phyloP scores from a whole-genome alignment of 2,888 invertebrate genomes.

The Coronaproctus castanopsis region DNA sequence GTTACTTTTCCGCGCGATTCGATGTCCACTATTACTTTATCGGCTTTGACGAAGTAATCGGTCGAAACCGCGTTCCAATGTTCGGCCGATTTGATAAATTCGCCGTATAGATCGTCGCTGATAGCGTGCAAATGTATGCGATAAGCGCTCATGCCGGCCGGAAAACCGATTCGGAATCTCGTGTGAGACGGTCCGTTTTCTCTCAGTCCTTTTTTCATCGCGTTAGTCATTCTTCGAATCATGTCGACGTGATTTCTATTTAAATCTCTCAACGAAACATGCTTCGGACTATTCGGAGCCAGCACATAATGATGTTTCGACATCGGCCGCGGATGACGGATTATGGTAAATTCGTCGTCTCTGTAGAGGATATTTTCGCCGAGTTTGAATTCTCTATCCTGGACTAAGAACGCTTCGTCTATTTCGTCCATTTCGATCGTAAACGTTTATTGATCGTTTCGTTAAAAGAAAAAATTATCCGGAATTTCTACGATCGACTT shows the following conservation, averaged over 20 bases:
- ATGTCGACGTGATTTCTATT: background rate
- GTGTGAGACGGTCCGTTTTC: background rate
- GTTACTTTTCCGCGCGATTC: background rate
- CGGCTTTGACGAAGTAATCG: background rate
- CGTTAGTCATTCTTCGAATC: background rate
- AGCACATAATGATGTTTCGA: background rate
- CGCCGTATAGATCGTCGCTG: background rate
- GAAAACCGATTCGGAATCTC: background rate
- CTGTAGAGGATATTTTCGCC: background rate
- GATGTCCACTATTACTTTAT: background rate
- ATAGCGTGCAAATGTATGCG: background rate
- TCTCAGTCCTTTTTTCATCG: background rate
- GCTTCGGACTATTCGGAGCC: background rate
- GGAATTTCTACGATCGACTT: no score
- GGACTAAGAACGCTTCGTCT: background rate
- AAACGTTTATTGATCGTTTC: no score
- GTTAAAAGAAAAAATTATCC: no score
- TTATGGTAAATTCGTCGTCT: background rate
- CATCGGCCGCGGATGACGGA: background rate
- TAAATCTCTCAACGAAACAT: background rate
- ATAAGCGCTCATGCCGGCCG: background rate
- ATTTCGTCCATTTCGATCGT: no score
- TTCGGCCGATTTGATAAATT: background rate
- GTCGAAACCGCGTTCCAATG: background rate
- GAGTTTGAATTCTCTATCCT: background rate